Percentiles rank a stretch among this genome's conserved stretches.
Conservation (phyloP, 2,888 invertebrate species). For the Scaptomyza caliginosa region DNA sequence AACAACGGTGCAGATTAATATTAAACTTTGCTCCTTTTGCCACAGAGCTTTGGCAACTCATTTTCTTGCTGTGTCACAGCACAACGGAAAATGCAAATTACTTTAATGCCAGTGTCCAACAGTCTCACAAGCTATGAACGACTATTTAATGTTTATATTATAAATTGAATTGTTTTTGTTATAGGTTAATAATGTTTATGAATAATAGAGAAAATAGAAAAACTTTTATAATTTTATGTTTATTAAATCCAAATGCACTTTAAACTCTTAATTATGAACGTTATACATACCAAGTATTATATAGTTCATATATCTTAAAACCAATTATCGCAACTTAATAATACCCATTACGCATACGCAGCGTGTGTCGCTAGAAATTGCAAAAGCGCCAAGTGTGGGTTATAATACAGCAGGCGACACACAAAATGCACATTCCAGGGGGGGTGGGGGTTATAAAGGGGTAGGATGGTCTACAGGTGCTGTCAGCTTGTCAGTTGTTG, state of each 20-base stretch:
- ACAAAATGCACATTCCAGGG: not conserved
- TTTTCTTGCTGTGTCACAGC: constrained; percentile 1
- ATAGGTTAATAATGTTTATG: too few relatives aligned
- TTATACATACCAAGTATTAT: constrained; percentile 9
- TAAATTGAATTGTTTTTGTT: too few relatives aligned
- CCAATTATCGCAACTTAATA: constrained; percentile 4
- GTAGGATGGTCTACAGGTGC: constrained; percentile 33
- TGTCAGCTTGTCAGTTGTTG: constrained; percentile 44
- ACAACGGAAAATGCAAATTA: constrained; percentile 29
- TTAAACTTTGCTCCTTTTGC: constrained; percentile 8
- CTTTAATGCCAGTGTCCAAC: constrained; percentile 9
- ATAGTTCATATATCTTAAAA: not conserved
- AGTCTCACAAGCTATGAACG: not conserved
- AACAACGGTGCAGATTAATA: constrained; percentile 55
- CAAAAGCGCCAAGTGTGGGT: constrained; percentile 32
- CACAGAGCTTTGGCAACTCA: not conserved
- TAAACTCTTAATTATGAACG: too few relatives aligned
- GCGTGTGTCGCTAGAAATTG: constrained; percentile 35
- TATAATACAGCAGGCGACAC: constrained; percentile 28
- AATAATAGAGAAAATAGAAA: too few relatives aligned
- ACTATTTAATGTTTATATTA: not conserved
- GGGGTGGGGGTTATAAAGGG: not conserved
- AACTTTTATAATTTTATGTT: too few relatives aligned
- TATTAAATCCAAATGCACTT: too few relatives aligned
- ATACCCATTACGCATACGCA: constrained; percentile 66